Evolutionary conservation across 2,888 invertebrate genomes (phyloP), one percentile per base, ranked within the genome.

Genomic region (Synergus gifuensis): DNA sequence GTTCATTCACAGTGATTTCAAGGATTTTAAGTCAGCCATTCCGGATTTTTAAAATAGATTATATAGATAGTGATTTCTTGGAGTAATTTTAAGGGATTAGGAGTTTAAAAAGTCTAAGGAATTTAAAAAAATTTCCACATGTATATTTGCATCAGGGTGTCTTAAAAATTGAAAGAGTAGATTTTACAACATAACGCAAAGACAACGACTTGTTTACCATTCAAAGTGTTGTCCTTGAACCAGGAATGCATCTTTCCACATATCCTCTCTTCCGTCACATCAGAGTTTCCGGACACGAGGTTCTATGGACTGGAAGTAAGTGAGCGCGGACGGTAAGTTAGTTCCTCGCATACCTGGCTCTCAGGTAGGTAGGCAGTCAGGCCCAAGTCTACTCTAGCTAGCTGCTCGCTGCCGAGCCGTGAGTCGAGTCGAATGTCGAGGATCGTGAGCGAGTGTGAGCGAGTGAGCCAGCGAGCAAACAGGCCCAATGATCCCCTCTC

Each of bases 401-500:
- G 85, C 84, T 85, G 88, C 86, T 86, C 86, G 87, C 85, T 86
- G 88, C 85, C 86, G 87, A 60, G 22, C 54, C 54, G 85, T 86
- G 82, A 79, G 77, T 83, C 44, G 66, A 87, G 85, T 80, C 87
- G 89, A 89, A 88, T 89, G 88, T 85, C 85, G 87, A 82, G 85
- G 82, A 78, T 66, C 79, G 76, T 84, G 86, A 86, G 28, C 28
- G 28, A 28, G 28, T 28, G 28, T 28, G 28, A 28, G 81, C 83
- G 77, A 77, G 76, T 63, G 80, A 73, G 79, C 54, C 63, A 81
- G 83, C 76, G 79, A 40, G 79, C 73, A 79, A 79, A 76, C 80
- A 62, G 76, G 76, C 77, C 84, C 82, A 76, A 63, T 79, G 85
- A 85, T 87, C 91, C 90, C 89, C 90, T 87, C 90, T 90, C 88